These are phyloP conservation scores for Sphecodes monilicornis DNA, from an alignment of 2,888 invertebrate species.

Conservation along the genomic window DNA sequence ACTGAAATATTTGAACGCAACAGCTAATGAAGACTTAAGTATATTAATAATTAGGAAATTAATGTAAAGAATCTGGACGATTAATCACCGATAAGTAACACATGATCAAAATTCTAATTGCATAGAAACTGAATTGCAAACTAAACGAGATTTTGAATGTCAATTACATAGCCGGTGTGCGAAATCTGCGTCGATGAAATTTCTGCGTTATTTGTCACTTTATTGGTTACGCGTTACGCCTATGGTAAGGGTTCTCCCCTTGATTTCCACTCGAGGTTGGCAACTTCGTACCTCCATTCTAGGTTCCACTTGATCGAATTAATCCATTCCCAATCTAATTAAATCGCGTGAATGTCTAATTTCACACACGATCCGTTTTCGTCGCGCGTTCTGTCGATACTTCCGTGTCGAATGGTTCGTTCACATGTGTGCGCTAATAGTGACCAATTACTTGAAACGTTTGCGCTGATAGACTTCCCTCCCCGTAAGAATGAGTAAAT, in stretches of 20 bases:
- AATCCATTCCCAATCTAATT: constrained; percentile 72
- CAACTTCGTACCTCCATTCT: constrained; percentile 65
- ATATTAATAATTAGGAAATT: not conserved
- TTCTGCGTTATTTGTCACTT: not conserved
- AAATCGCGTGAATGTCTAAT: constrained; percentile 72
- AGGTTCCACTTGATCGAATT: constrained; percentile 70
- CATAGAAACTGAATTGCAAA: not conserved
- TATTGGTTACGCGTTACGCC: constrained; percentile 60
- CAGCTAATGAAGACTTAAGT: not conserved
- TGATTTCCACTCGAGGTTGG: constrained; percentile 69
- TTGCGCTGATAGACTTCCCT: constrained; percentile 37
- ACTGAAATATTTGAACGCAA: not conserved
- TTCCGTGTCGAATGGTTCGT: constrained; percentile 50
- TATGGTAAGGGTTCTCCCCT: constrained; percentile 57
- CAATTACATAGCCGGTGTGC: not conserved
- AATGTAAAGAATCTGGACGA: not conserved
- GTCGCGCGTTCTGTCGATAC: constrained; percentile 58
- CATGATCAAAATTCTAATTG: not conserved
- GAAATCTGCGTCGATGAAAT: constrained; percentile 8
- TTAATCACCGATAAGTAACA: not conserved
- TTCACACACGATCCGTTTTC: constrained; percentile 69
- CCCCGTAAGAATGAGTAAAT: constrained; percentile 39
- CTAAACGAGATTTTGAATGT: not conserved
- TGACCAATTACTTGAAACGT: constrained; percentile 61
- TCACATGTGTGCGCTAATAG: constrained; percentile 57